These are phyloP conservation scores for Hypsopygia costalis DNA, from an alignment of 2,888 invertebrate genomes.

Conservation along the genomic window DNA sequence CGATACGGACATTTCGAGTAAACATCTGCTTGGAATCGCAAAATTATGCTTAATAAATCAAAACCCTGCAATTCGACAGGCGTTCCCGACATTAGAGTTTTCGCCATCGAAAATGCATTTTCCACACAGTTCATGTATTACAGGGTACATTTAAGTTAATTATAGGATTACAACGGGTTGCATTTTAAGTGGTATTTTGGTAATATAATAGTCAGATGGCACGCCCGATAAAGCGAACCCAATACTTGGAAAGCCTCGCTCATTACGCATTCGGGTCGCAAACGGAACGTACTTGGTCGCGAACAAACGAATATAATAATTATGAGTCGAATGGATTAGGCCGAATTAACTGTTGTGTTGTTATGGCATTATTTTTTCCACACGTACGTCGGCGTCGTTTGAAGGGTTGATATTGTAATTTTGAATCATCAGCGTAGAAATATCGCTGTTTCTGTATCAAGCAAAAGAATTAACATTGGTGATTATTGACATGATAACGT, in stretches of 20 bases:
- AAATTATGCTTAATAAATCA: constrained; percentile 48
- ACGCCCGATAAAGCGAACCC: constrained; percentile 69
- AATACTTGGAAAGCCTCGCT: constrained; percentile 72
- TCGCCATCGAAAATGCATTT: constrained; percentile 73
- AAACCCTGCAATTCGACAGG: constrained; percentile 57
- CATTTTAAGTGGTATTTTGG: constrained; percentile 77
- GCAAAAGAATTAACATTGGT: too few species aligned
- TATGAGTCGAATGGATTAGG: constrained; percentile 65
- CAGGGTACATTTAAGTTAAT: constrained; percentile 74
- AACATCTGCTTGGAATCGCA: constrained; percentile 26
- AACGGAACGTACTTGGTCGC: constrained; percentile 53
- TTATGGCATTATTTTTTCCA: constrained; percentile 34
- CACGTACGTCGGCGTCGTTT: constrained; percentile 17
- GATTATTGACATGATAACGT: too few species aligned
- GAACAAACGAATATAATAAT: constrained; percentile 78
- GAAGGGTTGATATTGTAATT: constrained; percentile 20
- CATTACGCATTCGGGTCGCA: constrained; percentile 75
- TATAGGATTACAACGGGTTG: constrained; percentile 70
- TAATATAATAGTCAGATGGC: constrained; percentile 79
- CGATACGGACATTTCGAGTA: constrained; percentile 4
- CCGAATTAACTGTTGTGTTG: constrained; percentile 55
- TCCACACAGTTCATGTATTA: constrained; percentile 58
- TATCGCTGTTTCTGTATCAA: too few species aligned
- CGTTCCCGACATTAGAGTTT: constrained; percentile 58
- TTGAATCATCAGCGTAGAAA: too few species aligned